Percentiles rank a stretch among this genome's conserved stretches.
phyloP scores from a whole-genome alignment of 2,113 vertebrate species.

The Bostrychus sinensis region DNA sequence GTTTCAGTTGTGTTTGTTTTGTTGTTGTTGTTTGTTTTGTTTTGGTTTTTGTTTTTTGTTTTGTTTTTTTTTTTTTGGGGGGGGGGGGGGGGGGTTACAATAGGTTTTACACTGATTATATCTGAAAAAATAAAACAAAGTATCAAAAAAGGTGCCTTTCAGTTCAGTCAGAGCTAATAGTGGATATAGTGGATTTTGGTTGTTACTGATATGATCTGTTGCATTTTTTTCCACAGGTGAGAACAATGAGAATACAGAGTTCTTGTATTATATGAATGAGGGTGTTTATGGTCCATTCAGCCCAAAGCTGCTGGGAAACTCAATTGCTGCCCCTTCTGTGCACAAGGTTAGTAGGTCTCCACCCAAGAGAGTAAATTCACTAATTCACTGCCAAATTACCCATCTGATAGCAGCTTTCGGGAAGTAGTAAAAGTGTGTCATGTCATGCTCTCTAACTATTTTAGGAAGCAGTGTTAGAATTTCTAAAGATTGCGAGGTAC shows the following conservation, averaged over 20 bases:
- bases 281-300: conserved; percentile 97
- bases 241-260: conserved; percentile 84
- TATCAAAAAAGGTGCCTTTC: too few species aligned
- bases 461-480: background rate
- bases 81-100: too few species aligned
- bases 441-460: conserved; percentile 17
- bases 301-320: conserved; percentile 86
- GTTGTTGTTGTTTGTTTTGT: too few species aligned
- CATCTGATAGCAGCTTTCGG: conserved; percentile 15
- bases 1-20: background rate
- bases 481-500: background rate
- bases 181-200: background rate
- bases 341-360: conserved; percentile 86
- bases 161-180: too few species aligned
- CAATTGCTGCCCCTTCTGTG: conserved; percentile 79
- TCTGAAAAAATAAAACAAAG: too few species aligned
- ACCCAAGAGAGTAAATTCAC: conserved; percentile 13
- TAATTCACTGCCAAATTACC: conserved; percentile 23
- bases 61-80: too few species aligned
- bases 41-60: too few species aligned
- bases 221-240: conserved; percentile 73
- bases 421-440: conserved; percentile 3
- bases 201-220: background rate
- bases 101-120: too few species aligned
- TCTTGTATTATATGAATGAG: conserved; percentile 95